Evolutionary conservation across 2,113 vertebrate genomes (phyloP), one percentile per base, ranked within the genome.

Genomic region (Gulo gulo): DNA sequence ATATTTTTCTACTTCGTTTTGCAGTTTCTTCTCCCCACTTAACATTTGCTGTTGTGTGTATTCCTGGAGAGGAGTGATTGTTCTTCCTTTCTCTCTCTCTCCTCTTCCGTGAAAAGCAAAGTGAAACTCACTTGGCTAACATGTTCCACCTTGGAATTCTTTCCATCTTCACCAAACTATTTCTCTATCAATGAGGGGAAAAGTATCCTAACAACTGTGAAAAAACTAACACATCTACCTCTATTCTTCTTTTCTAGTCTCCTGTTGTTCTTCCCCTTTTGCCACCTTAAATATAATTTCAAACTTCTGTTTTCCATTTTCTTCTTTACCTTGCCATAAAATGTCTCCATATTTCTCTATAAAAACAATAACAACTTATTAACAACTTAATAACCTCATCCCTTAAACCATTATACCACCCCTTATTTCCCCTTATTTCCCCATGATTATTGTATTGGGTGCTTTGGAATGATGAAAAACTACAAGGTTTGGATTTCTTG

Each of bases 381-480:
- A 42, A 42, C 39, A 42, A 42, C 39, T 42, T 42, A 42, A 42
- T 42, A 42, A 42, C 8, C 1, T 63, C 3, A 13, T 21, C 4
- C 39, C 67, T 59, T 81, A 73, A 81, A 45, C 36, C 36, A 65
- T 26, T 55, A 34, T 4, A n/a, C 6, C 4, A 61, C 1, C 5
- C 24, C 26, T 80, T 39, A 23, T 7, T n/a, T 55, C 2, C 5
- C 24, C 21, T 80, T 39, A 23, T 7, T n/a, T 55, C 3, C 16
- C 47, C 7, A 6, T 7, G 15, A 47, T 47, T 42, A 45, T 2
- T n/a, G 0, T 7, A 10, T 20, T 7, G 42, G 24, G 11, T 76
- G 20, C 4, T 8, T 1, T 20, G 8, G 36, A 50, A 10, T 23
- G 13, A 1, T 23, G 59, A 8, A 69, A 89, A 88, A 50, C 9